Percentiles rank a stretch among this genome's conserved stretches.
phyloP scores from a whole-genome alignment of 2,888 invertebrate species.

The Adelphocoris suturalis region DNA sequence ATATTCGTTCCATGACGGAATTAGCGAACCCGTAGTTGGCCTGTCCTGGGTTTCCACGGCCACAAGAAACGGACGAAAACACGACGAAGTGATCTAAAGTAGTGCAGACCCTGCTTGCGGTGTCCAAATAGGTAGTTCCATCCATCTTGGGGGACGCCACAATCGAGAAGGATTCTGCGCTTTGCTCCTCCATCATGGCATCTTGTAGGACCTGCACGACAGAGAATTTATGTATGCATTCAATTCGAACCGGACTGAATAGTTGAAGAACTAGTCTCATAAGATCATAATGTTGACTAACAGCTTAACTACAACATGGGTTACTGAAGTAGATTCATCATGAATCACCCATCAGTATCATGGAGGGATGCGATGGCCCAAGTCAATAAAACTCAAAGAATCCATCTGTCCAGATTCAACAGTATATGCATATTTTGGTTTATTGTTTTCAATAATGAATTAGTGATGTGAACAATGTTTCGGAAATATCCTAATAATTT shows the following conservation, averaged over 20 bases:
- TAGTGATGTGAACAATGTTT: no score
- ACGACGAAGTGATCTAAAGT: constrained; percentile 95
- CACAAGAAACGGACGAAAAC: constrained; percentile 98
- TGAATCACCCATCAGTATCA: no score
- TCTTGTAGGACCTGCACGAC: constrained; percentile 85
- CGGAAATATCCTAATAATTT: no score
- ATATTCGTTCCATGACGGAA: constrained; percentile 97
- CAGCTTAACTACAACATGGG: no score
- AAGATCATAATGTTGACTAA: no score
- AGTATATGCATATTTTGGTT: no score
- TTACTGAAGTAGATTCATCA: no score
- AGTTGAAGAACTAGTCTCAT: no score
- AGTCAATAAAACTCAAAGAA: no score
- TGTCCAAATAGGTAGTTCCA: constrained; percentile 90
- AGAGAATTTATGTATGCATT: not conserved
- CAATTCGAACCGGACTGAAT: not conserved
- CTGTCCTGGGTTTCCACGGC: constrained; percentile 97
- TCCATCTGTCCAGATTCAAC: no score
- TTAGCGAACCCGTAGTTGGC: constrained; percentile 98
- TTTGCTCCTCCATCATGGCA: constrained; percentile 92
- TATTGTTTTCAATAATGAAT: no score
- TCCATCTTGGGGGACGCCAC: constrained; percentile 92
- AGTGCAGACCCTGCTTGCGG: constrained; percentile 88
- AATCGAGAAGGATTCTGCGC: constrained; percentile 87
- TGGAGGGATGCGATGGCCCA: no score